Base-by-base conservation (phyloP, 1,140 invertebrate species). In the Meloidogyne hapla region DNA sequence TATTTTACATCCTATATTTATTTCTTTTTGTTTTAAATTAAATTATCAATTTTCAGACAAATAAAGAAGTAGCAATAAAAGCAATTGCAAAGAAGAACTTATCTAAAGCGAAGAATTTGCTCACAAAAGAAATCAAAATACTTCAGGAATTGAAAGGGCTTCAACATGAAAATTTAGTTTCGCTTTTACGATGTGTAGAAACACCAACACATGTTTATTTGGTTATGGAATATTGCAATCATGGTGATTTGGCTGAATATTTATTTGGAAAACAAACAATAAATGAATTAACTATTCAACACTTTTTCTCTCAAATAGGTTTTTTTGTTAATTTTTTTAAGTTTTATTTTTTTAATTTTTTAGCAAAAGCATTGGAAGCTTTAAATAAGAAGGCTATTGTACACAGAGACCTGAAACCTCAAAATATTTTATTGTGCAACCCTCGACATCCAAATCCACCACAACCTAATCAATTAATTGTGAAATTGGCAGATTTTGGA, bases 211-310 rank as follows among this genome's bases (percentile, higher is more conserved):
- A 96, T 90, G 94, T 98, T 75, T 96, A 93, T 90, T 91, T 98
- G 79, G 94, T 98, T 82, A 98, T 98, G 94, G 95, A 96, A 92
- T 99, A 95, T 89, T 99, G 96, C 89, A 99, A 99, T 91, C 95
- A 95, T 65, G 96, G 96, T 13, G 96, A 99, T 89, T 90, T 99
- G 86, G 95, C 95, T 33, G 96, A 99, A 90, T 99, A 98, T 90
- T 90, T 99, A 77, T 91, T 91, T 85, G 92, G 90, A 56, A 94
- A 94, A 89, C 93, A 94, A 67, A 95, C 94, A 25, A 90, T 99
- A 0, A 96, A 94, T 89, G 96, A 99, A 89, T 93, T 95, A 85
- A 99, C 96, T 1, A 97, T 99, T 80, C 90, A 94, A 76, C 90
- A 95, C 79, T 99, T 99, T 90, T 90, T 98, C 45, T 91, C 92